These are phyloP conservation scores for Limnodromus scolopaceus DNA, from an alignment of 2,797 vertebrate species.

Conservation along the genomic window DNA sequence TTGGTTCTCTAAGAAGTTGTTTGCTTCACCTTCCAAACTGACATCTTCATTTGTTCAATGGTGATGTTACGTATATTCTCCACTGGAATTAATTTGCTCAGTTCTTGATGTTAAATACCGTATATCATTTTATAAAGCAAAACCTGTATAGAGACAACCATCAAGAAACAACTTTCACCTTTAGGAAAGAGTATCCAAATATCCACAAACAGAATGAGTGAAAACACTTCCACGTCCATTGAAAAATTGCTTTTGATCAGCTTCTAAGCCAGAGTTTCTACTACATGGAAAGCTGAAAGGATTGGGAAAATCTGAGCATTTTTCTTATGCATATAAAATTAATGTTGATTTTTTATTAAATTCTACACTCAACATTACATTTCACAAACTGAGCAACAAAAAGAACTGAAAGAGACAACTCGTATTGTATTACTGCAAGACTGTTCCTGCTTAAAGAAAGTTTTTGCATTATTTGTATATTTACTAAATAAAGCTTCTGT, in stretches of 20 bases:
- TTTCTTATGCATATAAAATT: constrained; percentile 51
- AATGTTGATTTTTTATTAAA: constrained; percentile 40
- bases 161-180: not conserved
- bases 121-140: constrained; percentile 23
- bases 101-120: constrained; percentile 25
- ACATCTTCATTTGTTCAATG: not conserved
- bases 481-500: constrained; percentile 56
- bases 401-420: constrained; percentile 49
- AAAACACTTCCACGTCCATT: not conserved
- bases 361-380: constrained; percentile 45
- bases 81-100: not conserved
- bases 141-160: constrained; percentile 6
- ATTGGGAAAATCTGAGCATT: constrained; percentile 31
- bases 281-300: constrained; percentile 15
- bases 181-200: constrained; percentile 11
- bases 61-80: not conserved
- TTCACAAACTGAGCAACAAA: constrained; percentile 52
- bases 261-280: not conserved
- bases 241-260: not conserved
- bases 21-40: constrained; percentile 32
- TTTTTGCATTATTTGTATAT: constrained; percentile 56
- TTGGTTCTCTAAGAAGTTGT: constrained; percentile 44
- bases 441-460: constrained; percentile 43
- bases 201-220: not conserved
- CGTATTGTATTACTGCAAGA: constrained; percentile 19